These are phyloP conservation scores for Sesia apiformis DNA, from an alignment of 2,888 invertebrate species.

Conservation along the genomic window DNA sequence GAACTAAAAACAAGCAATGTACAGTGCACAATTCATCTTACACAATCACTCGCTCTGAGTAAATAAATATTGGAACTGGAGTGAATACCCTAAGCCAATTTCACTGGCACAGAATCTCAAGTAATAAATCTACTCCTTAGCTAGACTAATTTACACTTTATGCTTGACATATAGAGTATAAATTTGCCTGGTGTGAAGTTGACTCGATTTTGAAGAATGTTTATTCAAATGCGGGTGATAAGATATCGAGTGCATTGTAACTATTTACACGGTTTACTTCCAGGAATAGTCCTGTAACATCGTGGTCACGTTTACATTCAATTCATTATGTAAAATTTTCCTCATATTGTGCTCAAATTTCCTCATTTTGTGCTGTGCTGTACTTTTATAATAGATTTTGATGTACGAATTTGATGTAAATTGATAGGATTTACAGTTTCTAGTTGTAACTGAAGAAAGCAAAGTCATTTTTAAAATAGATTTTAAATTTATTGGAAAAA, in stretches of 20 bases:
- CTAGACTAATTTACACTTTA: neutral
- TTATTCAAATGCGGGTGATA: neutral
- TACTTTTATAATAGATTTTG: too few relatives aligned
- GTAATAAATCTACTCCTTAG: conserved; percentile 24
- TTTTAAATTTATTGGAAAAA: too few relatives aligned
- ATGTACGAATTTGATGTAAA: too few relatives aligned
- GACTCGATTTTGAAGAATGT: neutral
- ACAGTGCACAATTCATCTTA: neutral
- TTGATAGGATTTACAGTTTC: too few relatives aligned
- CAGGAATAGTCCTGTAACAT: neutral
- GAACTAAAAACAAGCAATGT: neutral
- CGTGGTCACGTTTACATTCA: neutral
- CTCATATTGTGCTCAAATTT: too few relatives aligned
- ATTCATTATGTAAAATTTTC: too few relatives aligned
- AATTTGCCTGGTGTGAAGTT: neutral
- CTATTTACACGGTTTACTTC: neutral
- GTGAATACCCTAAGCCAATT: conserved; percentile 54
- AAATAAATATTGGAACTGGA: conserved; percentile 38
- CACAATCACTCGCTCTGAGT: conserved; percentile 10
- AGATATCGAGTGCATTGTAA: neutral
- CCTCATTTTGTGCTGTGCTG: too few relatives aligned
- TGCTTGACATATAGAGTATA: neutral
- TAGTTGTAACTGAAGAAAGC: too few relatives aligned
- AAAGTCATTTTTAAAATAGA: too few relatives aligned
- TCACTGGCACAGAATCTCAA: conserved; percentile 38